Evolutionary conservation across 2,113 vertebrate genomes (phyloP).

Genomic region (Vombatus ursinus): DNA sequence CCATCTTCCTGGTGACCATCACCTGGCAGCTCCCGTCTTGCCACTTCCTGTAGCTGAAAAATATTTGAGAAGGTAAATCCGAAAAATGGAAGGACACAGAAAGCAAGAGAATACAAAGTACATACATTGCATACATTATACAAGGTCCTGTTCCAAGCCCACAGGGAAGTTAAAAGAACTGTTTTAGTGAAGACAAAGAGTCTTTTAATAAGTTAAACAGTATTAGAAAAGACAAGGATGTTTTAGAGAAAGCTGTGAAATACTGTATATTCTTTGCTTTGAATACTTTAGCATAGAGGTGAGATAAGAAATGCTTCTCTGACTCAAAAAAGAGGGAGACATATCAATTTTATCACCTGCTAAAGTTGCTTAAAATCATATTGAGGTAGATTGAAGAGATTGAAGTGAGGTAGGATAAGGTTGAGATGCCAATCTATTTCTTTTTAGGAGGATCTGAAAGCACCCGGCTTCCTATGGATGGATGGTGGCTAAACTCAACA

Average conservation of each 20-base stretch:
- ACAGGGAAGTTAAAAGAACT: slow-evolving; percentile 18
- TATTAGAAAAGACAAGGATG: slow-evolving; percentile 36
- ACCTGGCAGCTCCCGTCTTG: slow-evolving; percentile 67
- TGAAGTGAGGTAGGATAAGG: slow-evolving; percentile 8
- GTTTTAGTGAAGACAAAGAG: slow-evolving; percentile 13
- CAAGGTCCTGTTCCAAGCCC: slow-evolving; percentile 13
- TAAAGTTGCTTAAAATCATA: slow-evolving; percentile 45
- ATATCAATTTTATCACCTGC: slow-evolving; percentile 42
- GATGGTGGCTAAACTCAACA: slow-evolving; percentile 8
- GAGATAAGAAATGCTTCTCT: slow-evolving; percentile 4
- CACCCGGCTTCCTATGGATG: slow-evolving; percentile 34
- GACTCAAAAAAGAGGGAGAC: background rate
- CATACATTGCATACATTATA: background rate
- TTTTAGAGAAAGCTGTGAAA: slow-evolving; percentile 26
- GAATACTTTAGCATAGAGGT: slow-evolving; percentile 21
- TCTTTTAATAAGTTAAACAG: background rate
- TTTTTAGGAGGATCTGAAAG: slow-evolving; percentile 34
- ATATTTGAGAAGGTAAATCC: slow-evolving; percentile 55
- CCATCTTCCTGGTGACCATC: slow-evolving; percentile 71
- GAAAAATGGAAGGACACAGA: background rate
- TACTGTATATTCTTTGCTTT: slow-evolving; percentile 38
- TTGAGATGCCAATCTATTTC: background rate
- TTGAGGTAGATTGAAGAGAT: slow-evolving; percentile 5
- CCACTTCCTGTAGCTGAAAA: slow-evolving; percentile 70
- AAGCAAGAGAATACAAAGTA: background rate